phyloP scores from a whole-genome alignment of 2,888 invertebrate genomes.

The Pyrochroa serraticornis region DNA sequence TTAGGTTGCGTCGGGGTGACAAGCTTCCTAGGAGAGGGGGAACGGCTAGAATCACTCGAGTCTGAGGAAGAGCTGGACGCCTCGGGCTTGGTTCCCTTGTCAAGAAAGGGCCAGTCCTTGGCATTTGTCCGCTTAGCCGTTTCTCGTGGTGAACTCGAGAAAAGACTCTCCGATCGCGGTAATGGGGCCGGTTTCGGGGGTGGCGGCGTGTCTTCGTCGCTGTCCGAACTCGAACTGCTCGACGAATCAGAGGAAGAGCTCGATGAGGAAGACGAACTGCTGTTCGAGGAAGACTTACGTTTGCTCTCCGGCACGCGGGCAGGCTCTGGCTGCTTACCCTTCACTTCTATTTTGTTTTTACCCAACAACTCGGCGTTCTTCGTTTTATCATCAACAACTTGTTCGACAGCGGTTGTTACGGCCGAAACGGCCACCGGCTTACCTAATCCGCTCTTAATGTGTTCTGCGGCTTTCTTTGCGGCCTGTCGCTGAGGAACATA shows the following conservation, averaged over 20 bases:
- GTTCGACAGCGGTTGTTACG: constrained; percentile 35
- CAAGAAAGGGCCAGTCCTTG: constrained; percentile 80
- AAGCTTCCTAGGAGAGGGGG: constrained; percentile 38
- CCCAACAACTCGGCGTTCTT: constrained; percentile 39
- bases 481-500: constrained; percentile 91
- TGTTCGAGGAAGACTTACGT: constrained; percentile 65
- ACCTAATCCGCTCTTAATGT: constrained; percentile 81
- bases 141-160: constrained; percentile 46
- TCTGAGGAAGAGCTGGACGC: constrained; percentile 66
- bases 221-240: constrained; percentile 64
- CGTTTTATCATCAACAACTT: constrained; percentile 53
- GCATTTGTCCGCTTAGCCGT: constrained; percentile 55
- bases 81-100: constrained; percentile 75
- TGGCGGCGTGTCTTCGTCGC: constrained; percentile 59
- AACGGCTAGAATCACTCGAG: constrained; percentile 58
- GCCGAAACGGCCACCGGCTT: constrained; percentile 53
- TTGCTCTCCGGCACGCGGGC: constrained; percentile 53
- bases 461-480: constrained; percentile 89
- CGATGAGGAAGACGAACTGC: constrained; percentile 61
- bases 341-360: constrained; percentile 38
- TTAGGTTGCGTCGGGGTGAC: constrained; percentile 24
- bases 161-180: constrained; percentile 54
- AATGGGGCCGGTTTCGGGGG: constrained; percentile 24
- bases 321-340: constrained; percentile 38
- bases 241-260: constrained; percentile 60